Evolutionary conservation across 2,888 invertebrate genomes (phyloP).

Genomic region (Hoplodrina blanda): DNA sequence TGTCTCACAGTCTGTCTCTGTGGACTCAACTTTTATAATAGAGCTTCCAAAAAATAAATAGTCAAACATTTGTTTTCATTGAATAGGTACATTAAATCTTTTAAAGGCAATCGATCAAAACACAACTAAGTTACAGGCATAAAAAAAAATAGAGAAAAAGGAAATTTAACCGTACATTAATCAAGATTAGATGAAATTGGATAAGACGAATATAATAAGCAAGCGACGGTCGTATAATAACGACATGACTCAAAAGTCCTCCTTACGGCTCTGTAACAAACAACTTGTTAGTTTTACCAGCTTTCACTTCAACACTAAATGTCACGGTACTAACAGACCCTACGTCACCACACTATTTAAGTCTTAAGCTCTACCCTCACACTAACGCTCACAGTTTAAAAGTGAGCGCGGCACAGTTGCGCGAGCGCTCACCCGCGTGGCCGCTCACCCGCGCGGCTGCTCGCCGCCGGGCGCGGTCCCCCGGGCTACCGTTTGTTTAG

Average conservation of each 20-base stretch:
- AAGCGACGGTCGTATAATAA: background rate
- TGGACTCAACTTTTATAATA: background rate
- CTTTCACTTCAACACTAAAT: background rate
- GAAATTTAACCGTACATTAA: background rate
- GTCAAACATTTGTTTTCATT: no score
- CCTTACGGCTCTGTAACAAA: background rate
- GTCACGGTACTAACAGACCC: background rate
- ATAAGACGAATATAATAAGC: background rate
- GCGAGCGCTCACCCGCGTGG: slow-evolving; percentile 11
- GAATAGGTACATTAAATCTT: no score
- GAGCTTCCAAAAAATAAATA: no score
- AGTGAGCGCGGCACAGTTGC: background rate
- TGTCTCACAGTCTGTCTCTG: background rate
- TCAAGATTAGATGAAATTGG: background rate
- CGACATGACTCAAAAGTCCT: slow-evolving; percentile 8
- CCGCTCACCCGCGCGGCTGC: background rate
- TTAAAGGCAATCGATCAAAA: no score
- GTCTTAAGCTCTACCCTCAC: slow-evolving; percentile 2
- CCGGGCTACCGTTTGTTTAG: slow-evolving; percentile 70
- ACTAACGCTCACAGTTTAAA: background rate
- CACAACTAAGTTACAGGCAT: no score
- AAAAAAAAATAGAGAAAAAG: no score
- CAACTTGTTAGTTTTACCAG: background rate
- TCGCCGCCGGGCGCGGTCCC: slow-evolving; percentile 26
- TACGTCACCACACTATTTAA: slow-evolving; percentile 1